Evolutionary conservation across 2,113 vertebrate species (phyloP).

Genomic region (Uropsilus gracilis): DNA sequence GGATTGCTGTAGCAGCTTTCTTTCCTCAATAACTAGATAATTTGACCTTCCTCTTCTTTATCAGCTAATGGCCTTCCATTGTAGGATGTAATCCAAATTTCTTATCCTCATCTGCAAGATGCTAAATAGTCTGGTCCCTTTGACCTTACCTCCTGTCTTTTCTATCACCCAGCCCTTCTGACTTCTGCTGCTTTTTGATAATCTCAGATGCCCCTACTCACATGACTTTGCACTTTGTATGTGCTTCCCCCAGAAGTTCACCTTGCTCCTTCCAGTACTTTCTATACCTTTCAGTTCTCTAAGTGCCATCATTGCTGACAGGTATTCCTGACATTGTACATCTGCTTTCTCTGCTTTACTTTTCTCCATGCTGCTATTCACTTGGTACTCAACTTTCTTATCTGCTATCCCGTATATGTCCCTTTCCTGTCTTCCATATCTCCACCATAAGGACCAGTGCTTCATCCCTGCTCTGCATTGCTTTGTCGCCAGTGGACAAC

Average conservation of each 20-base stretch:
- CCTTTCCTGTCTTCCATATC: neutral
- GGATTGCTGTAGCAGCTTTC: neutral
- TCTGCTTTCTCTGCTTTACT: neutral
- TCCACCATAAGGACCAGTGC: accelerated
- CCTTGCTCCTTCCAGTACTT: neutral
- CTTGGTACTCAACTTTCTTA: accelerated
- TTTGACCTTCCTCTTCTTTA: neutral
- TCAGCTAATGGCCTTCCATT: neutral
- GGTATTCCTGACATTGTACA: neutral
- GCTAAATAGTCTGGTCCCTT: too few species aligned
- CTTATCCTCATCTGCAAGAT: neutral
- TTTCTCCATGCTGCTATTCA: neutral
- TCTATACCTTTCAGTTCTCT: neutral
- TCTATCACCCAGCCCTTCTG: neutral
- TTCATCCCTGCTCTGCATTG: neutral
- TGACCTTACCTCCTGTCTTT: neutral
- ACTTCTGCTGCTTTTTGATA: accelerated
- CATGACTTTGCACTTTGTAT: neutral
- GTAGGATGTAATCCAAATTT: neutral
- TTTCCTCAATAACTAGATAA: neutral
- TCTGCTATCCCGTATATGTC: neutral
- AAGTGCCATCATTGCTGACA: neutral
- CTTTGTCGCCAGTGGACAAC: neutral
- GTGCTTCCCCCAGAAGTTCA: neutral
- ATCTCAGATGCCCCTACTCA: neutral